These are phyloP conservation scores for Apis florea DNA, from an alignment of 1,140 invertebrate genomes.

Conservation along the genomic window DNA sequence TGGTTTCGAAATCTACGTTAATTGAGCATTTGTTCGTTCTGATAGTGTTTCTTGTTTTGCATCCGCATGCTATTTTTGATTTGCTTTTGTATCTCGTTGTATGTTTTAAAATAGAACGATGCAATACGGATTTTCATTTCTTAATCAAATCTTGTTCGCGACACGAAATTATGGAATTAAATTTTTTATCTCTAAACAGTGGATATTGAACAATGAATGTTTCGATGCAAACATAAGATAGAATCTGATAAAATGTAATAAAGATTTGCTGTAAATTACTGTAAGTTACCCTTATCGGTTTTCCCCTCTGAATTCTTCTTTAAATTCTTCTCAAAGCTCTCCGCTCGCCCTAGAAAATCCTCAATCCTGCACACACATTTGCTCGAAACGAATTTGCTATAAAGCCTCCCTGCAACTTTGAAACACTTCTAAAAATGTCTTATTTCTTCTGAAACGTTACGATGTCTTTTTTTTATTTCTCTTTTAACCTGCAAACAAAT, in stretches of 20 bases:
- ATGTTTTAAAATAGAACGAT: too few relatives aligned
- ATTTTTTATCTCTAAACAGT: neutral
- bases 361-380: neutral
- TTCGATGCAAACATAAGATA: too few relatives aligned
- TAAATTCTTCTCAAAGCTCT: neutral
- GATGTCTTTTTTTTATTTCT: too few relatives aligned
- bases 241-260: too few relatives aligned
- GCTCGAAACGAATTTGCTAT: neutral
- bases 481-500: too few relatives aligned
- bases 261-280: neutral
- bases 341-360: neutral
- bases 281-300: too few relatives aligned
- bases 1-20: constrained; percentile 1
- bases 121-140: too few relatives aligned
- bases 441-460: neutral
- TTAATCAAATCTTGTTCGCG: too few relatives aligned
- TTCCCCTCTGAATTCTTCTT: neutral
- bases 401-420: neutral
- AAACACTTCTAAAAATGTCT: neutral
- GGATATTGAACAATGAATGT: too few relatives aligned
- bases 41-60: neutral
- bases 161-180: neutral
- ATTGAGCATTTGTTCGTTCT: neutral
- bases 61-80: neutral
- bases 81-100: too few relatives aligned